Evolutionary conservation across 2,797 vertebrate genomes (phyloP).

Genomic region (Perodicticus potto): DNA sequence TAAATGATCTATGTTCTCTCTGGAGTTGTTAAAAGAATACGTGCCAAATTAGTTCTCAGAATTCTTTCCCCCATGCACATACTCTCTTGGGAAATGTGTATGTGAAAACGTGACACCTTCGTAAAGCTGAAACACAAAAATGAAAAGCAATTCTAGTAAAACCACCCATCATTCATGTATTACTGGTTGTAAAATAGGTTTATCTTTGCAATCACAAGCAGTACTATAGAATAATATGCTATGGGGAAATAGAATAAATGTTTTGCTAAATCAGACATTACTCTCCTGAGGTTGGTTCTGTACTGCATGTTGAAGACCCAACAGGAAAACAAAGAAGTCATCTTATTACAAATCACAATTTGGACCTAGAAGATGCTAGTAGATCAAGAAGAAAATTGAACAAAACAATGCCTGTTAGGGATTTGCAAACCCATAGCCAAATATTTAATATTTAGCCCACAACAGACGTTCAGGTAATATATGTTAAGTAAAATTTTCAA

Average conservation of each 20-base stretch:
- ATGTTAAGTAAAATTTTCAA: conserved; percentile 15
- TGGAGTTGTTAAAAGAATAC: conserved; percentile 66
- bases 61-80: conserved; percentile 67
- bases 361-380: not conserved
- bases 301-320: not conserved
- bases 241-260: conserved; percentile 66
- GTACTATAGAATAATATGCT: not conserved
- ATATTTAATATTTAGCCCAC: not conserved
- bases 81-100: conserved; percentile 41
- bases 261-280: conserved; percentile 74
- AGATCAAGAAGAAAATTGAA: not conserved
- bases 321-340: not conserved
- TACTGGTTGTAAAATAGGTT: conserved; percentile 72
- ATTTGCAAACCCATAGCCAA: not conserved
- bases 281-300: not conserved
- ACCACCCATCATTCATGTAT: not conserved
- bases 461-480: not conserved
- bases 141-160: conserved; percentile 60
- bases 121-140: conserved; percentile 76
- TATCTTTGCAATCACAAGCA: conserved; percentile 66
- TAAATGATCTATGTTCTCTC: conserved; percentile 4
- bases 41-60: conserved; percentile 71
- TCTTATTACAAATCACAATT: not conserved
- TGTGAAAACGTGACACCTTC: conserved; percentile 61
- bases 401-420: not conserved